Evolutionary conservation across 2,797 vertebrate species (phyloP).

Genomic region (Myiothlypis chrysogaster): DNA sequence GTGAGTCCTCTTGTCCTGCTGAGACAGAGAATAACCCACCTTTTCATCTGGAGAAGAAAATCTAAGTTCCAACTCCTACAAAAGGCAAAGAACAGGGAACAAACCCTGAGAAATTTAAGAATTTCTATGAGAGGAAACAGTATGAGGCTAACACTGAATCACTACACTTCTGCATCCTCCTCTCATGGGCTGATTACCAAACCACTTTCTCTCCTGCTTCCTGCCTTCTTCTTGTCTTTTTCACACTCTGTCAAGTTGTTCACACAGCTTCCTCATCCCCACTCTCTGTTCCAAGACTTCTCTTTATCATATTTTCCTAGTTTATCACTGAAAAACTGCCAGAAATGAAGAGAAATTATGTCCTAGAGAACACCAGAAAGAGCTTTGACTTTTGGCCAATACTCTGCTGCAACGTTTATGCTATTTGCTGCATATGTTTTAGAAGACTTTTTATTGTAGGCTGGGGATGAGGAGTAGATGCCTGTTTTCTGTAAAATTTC

Average conservation of each 20-base stretch:
- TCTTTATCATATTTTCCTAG: background rate
- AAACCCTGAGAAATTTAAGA: no score
- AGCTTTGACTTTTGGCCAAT: background rate
- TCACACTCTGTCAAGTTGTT: background rate
- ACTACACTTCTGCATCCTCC: background rate
- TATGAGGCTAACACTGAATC: no score
- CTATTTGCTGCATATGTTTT: background rate
- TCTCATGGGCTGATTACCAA: background rate
- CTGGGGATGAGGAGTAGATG: background rate
- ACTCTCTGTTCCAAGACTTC: background rate
- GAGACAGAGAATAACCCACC: no score
- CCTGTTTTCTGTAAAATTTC: background rate
- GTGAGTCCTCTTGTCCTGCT: no score
- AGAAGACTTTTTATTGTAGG: background rate
- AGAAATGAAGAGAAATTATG: background rate
- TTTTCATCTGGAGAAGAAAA: no score
- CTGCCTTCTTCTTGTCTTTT: background rate
- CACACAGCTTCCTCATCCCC: background rate
- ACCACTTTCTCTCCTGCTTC: constrained; percentile 19
- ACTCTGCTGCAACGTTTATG: background rate
- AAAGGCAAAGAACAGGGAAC: no score
- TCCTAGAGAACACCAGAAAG: background rate
- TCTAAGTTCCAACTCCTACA: no score
- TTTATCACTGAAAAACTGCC: background rate
- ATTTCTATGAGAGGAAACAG: no score